Evolutionary conservation across 2,888 invertebrate species (phyloP).

Genomic region (Campoplex capitator): DNA sequence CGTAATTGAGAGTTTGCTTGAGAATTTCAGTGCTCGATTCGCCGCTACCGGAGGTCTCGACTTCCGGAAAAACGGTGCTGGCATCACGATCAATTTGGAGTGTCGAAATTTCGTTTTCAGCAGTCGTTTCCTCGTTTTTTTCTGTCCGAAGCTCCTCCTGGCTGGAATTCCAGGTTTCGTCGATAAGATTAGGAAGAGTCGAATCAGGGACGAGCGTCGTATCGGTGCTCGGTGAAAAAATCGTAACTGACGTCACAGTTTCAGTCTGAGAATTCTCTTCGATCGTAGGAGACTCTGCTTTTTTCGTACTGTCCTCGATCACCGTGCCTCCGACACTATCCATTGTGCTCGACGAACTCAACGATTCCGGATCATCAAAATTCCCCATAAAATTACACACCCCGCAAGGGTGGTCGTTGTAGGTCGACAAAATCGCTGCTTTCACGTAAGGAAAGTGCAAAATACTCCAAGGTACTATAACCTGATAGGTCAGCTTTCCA

Average conservation of each 20-base stretch:
- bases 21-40: not conserved
- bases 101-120: not conserved
- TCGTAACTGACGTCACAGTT: constrained; percentile 8
- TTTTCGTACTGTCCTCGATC: not conserved
- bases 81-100: not conserved
- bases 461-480: constrained; percentile 83
- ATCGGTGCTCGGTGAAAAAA: not conserved
- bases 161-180: not conserved
- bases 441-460: constrained; percentile 83
- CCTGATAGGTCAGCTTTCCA: constrained; percentile 81
- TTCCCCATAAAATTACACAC: constrained; percentile 73
- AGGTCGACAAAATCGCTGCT: constrained; percentile 83
- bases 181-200: constrained; percentile 33
- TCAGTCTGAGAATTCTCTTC: not conserved
- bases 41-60: not conserved
- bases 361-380: not conserved
- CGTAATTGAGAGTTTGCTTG: not conserved
- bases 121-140: constrained; percentile 6
- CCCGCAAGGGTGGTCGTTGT: constrained; percentile 83
- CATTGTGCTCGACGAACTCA: not conserved
- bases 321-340: not conserved
- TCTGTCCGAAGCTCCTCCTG: not conserved
- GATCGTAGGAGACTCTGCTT: no score
- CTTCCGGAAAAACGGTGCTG: not conserved
- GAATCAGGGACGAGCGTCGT: constrained; percentile 5